Base-by-base conservation (phyloP, 1,140 invertebrate genomes). In the Aleiodes sp. region DNA sequence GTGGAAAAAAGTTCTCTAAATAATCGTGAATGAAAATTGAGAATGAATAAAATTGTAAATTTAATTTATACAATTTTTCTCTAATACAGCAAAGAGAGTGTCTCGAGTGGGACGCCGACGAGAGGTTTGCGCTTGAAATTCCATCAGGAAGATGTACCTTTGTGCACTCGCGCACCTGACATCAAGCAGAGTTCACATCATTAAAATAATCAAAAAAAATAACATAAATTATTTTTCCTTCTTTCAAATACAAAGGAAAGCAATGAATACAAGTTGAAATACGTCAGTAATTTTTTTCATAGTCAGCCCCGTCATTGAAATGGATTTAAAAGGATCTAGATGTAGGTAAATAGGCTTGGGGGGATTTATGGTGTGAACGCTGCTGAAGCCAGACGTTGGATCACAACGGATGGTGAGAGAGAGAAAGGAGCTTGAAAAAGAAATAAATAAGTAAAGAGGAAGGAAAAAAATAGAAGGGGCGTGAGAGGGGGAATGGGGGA, bases 81-180 rank as follows among this genome's bases (percentile, higher is more conserved):
- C 21, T 16, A 6, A 24, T 21, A 52, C 26, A 6, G 46, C 10
- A 52, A 10, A 4, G 16, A 52, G 52, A 31, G 28, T 19, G 29
- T 43, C 35, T 41, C 21, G 35, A 43, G 4, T 52, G 24, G 24
- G 46, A 29, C 26, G 26, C 24, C 24, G 9, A 64, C 62, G 37
- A 24, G 24, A 64, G 35, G 21, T 29, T 29, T 64, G 63, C 46
- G 41, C 26, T 65, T 31, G 41, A 65, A 59, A 65, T 65, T 73
- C 72, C 68, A 74, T 65, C 43, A 43, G 59, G 29, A 62, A 70
- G 73, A 73, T 75, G 76, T 65, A 69, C 57, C 75, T 75, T 72
- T 74, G 70, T 76, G 67, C 60, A 39, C 69, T n/a, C n/a, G 70
- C 75, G 66, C 75, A 75, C 75, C 72, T 76, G 75, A 76, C 29